Evolutionary conservation across 2,797 vertebrate species (phyloP).

Genomic region (Thripadectes ignobilis): DNA sequence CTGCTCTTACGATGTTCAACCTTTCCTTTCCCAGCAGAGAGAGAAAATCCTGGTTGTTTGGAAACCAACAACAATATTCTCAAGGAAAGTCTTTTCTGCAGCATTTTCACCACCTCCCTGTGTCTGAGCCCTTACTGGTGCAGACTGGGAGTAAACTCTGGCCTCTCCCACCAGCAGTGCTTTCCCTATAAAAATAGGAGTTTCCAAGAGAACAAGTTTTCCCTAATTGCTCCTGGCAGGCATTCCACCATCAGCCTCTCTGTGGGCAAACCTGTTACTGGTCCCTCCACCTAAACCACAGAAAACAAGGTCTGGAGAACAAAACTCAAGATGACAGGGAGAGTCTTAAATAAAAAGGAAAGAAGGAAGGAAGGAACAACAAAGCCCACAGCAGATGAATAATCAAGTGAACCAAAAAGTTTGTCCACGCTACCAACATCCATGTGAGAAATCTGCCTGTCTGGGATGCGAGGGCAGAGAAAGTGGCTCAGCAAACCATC

Average conservation of each 20-base stretch:
- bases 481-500: background rate
- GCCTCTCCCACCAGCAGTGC: background rate
- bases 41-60: background rate
- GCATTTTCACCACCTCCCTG: background rate
- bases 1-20: background rate
- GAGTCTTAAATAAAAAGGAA: background rate
- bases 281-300: background rate
- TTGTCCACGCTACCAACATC: background rate
- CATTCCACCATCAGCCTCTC: background rate
- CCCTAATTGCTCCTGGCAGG: background rate
- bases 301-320: background rate
- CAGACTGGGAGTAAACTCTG: background rate
- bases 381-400: background rate
- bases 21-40: background rate
- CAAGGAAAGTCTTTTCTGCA: background rate
- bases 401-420: background rate
- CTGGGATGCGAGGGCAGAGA: background rate
- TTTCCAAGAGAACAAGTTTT: slow-evolving; percentile 29
- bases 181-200: background rate
- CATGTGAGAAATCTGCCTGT: background rate
- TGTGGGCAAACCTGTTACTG: background rate
- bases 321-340: background rate
- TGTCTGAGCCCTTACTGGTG: background rate
- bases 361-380: background rate
- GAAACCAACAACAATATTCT: background rate